Evolutionary conservation across 2,797 vertebrate genomes (phyloP), one percentile per base, ranked within the genome.

Genomic region (Microhierax caerulescens): DNA sequence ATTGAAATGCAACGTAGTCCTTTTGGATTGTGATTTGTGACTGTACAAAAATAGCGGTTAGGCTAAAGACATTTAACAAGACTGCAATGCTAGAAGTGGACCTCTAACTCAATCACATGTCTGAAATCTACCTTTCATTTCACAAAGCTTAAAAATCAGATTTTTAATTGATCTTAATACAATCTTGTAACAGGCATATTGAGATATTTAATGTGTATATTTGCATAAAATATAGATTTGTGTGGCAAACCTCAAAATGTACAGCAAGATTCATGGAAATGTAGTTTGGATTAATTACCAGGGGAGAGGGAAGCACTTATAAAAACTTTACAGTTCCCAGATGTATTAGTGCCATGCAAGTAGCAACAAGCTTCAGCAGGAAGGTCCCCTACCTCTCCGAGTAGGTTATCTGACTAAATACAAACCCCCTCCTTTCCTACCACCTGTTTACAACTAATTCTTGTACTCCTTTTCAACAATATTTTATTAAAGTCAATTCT

Each of bases 41-140:
- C 60, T 69, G n/a, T 68, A 64, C 50, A 77, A 95, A 97, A 93
- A 88, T 41, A 91, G 57, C 32, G 51, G 32, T 84, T 78, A 91
- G 28, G 19, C 45, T 93, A 68, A 89, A 92, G 59, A 69, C 15
- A 50, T 53, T 88, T 87, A 87, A 92, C 37, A 56, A 91, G 23
- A 53, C 5, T 83, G 53, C 25, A 76, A 85, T 50, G 50, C 86
- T 85, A 90, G 51, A 88, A 67, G 32, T 4, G 56, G 30, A 57
- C 45, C 82, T 87, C 41, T 67, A 54, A 48, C 12, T 73, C 16
- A n/a, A 30, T 13, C 41, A 36, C 15, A 17, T 32, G 10, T 70
- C 68, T 93, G 72, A 90, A 80, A 70, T 51, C 30, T 56, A 70
- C 21, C 54, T 90, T 92, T 91, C 73, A 67, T 91, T 91, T 95